Evolutionary conservation across 2,797 vertebrate species (phyloP), one percentile per base, ranked within the genome.

Genomic region (Gymnodraco acuticeps): DNA sequence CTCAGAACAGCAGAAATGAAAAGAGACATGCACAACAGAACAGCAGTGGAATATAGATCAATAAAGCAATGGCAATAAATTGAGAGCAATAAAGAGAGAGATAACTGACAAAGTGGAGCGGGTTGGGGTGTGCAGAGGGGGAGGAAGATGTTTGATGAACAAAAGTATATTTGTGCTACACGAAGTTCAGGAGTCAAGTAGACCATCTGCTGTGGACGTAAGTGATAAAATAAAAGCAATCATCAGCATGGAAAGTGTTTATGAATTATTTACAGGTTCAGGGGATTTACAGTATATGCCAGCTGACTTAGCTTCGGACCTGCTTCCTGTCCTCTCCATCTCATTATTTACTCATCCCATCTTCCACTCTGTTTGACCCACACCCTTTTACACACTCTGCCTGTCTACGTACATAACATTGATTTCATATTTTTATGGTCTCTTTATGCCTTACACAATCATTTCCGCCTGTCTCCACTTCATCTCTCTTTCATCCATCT

Each of bases 221-320:
- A 88, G 84, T 68, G 47, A 81, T 83, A 70, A 85, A 81, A 84
- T 77, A 83, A 87, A 82, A 82, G 80, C 42, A 10, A 68, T 87
- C 75, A 91, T 87, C 81, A 88, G 87, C 87, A 88, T 59, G 46
- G 60, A 82, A 68, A 80, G 79, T 82, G 84, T 78, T 60, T 84
- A 87, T 93, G 65, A 92, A 93, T 93, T 92, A 92, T 93, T 91
- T 85, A 93, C 74, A 83, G 72, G 63, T 78, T 42, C 4, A 46
- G 84, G 67, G 81, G 84, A 90, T 90, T 93, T 93, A 91, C 90
- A 84, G 92, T 88, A 91, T 9, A 78, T 20, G 59, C 62, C 79
- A 82, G 91, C 92, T 93, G 89, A 93, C 87, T 90, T 87, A 84
- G 89, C 89, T 85, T 64, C 78, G 73, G 80, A 86, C 72, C 50